These are phyloP conservation scores for Pachypsylla venusta DNA, from an alignment of 1,140 invertebrate species.

Conservation along the genomic window DNA sequence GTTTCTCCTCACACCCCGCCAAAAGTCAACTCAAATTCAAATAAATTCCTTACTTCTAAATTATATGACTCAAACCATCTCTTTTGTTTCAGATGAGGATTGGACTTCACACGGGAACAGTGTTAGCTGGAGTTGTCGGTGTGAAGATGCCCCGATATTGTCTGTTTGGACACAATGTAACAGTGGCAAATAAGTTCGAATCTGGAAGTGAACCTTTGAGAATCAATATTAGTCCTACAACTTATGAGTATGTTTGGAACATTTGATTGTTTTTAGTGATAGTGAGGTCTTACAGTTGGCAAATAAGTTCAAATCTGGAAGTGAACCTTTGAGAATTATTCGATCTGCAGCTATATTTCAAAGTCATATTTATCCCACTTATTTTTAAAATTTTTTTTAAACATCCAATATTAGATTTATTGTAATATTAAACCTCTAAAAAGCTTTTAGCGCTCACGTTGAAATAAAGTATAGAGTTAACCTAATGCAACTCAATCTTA, in stretches of 20 bases:
- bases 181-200: constrained; percentile 87
- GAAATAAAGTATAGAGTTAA: too few relatives aligned
- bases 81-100: constrained; percentile 70
- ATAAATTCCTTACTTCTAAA: too few relatives aligned
- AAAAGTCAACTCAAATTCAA: too few relatives aligned
- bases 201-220: constrained; percentile 76
- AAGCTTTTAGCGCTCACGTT: too few relatives aligned
- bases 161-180: constrained; percentile 83
- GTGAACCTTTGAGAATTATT: not conserved
- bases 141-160: constrained; percentile 83
- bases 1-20: too few relatives aligned
- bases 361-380: too few relatives aligned
- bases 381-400: too few relatives aligned
- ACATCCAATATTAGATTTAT: too few relatives aligned
- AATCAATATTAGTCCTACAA: constrained; percentile 86
- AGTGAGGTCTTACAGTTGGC: not conserved
- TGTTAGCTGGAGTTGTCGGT: constrained; percentile 77
- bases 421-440: too few relatives aligned
- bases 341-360: not conserved
- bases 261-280: not conserved
- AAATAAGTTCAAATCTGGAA: not conserved
- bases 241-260: constrained; percentile 59
- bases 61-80: too few relatives aligned
- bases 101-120: constrained; percentile 78
- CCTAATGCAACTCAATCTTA: too few relatives aligned